These are phyloP conservation scores for Rhinoraja longicauda DNA, from an alignment of 2,797 vertebrate genomes.

Conservation along the genomic window DNA sequence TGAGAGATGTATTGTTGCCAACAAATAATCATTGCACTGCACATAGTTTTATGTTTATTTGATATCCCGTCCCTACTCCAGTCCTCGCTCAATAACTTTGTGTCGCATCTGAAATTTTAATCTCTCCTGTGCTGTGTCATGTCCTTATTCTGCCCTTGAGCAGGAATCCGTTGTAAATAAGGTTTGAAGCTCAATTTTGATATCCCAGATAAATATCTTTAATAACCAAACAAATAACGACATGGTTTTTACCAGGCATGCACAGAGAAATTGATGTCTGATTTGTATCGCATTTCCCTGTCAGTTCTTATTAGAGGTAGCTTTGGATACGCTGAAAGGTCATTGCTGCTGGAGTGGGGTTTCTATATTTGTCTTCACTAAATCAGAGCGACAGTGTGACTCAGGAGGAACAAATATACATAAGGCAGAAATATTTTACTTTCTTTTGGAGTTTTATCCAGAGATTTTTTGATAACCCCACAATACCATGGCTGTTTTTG, in stretches of 20 bases:
- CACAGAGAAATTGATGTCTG: not conserved
- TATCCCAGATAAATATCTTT: constrained; percentile 31
- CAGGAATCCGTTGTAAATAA: constrained; percentile 21
- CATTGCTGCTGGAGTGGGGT: not conserved
- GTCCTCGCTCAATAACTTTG: constrained; percentile 11
- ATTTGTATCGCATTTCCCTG: constrained; percentile 30
- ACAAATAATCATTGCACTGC: not conserved
- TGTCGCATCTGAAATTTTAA: constrained; percentile 25
- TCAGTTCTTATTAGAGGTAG: constrained; percentile 24
- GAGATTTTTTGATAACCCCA: not conserved
- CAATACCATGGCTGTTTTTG: not conserved
- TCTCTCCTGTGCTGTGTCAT: constrained; percentile 25
- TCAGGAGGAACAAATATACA: not conserved
- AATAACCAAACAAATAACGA: constrained; percentile 34
- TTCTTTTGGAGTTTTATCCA: not conserved
- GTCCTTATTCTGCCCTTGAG: constrained; percentile 33
- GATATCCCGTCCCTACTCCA: not conserved
- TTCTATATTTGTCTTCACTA: not conserved
- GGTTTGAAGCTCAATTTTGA: constrained; percentile 35
- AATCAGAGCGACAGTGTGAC: not conserved
- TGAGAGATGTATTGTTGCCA: constrained; percentile 27
- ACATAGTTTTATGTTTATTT: constrained; percentile 24
- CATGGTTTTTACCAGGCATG: not conserved
- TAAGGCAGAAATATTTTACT: not conserved
- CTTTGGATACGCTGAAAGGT: constrained; percentile 11